Base-by-base conservation (phyloP, 2,113 vertebrate species). In the Crotophaga sulcirostris region DNA sequence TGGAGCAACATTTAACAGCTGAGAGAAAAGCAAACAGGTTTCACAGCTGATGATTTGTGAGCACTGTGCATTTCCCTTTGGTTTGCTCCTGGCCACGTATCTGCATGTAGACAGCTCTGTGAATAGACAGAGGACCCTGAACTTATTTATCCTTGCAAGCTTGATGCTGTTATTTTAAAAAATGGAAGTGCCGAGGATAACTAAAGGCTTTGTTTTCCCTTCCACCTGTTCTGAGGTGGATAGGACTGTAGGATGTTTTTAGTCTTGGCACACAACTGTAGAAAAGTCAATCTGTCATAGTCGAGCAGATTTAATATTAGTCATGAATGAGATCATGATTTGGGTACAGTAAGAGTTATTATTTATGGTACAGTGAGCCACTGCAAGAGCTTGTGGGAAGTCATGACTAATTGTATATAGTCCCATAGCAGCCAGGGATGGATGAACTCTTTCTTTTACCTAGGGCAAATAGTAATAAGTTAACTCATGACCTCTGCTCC, bases 321-420 rank as follows among this genome's bases (percentile, higher is more conserved):
- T 74, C 89, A 94, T 86, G 77, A 81, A 78, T 95, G 95, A 94
- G 89, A 68, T 81, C 72, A 94, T 49, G 85, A 84, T 49, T 21
- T 85, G 81, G 7, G 77, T 88, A 93, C 85, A 97, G 91, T 85
- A n/a, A 63, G 77, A 81, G 82, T 78, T 85, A 60, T 93, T 94
- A 89, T 96, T 94, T 87, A 80, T 62, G 89, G 76, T 66, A 68
- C 89, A 93, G 76, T 69, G 76, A 87, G 60, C 66, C 44, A 21
- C 76, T 68, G 80, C 73, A 28, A 92, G 78, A 96, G 55, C 79
- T 76, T 62, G 70, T 72, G 91, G 68, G 70, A 79, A 79, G 68
- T 45, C 31, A 55, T 75, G 77, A 75, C 76, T 54, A 58, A 89
- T 18, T 73, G 59, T 33, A 54, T 73, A 56, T n/a, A 68, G 51